Conservation (phyloP, 1,140 invertebrate species). For the Drosophila prosaltans region DNA sequence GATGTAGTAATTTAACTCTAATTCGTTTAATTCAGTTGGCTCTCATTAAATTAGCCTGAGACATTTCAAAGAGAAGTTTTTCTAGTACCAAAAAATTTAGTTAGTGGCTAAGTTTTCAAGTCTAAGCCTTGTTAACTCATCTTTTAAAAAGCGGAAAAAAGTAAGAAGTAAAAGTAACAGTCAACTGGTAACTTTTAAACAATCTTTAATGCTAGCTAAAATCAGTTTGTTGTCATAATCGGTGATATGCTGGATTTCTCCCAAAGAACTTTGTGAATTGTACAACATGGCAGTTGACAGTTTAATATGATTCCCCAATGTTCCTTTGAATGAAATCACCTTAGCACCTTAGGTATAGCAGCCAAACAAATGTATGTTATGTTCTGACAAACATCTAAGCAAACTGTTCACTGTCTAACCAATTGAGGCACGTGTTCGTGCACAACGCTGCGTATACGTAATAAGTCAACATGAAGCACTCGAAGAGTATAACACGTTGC, state of each 20-base stretch:
- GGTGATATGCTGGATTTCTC: neutral
- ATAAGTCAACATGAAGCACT: constrained; percentile 75
- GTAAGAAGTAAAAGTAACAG: no score
- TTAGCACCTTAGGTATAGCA: constrained; percentile 16
- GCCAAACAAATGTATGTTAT: constrained; percentile 57
- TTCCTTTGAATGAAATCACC: constrained; percentile 29
- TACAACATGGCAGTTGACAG: constrained; percentile 24
- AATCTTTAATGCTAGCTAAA: no score
- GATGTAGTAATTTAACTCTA: no score
- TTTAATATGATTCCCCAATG: constrained; percentile 13
- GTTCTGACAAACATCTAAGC: constrained; percentile 1
- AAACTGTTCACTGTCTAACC: constrained; percentile 16
- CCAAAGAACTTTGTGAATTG: constrained; percentile 24
- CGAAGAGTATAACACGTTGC: constrained; percentile 42
- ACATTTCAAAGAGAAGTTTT: no score
- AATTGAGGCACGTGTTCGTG: constrained; percentile 59
- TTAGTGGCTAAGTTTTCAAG: no score
- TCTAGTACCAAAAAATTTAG: no score
- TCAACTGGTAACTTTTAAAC: no score
- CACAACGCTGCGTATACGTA: constrained; percentile 70
- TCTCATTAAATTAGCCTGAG: no score
- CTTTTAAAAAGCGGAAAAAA: no score
- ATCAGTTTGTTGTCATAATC: constrained; percentile 4
- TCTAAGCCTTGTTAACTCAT: no score
- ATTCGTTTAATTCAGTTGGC: no score